Evolutionary conservation across 2,888 invertebrate genomes (phyloP), one percentile per base, ranked within the genome.

Genomic region (Scotopteryx bipunctaria): DNA sequence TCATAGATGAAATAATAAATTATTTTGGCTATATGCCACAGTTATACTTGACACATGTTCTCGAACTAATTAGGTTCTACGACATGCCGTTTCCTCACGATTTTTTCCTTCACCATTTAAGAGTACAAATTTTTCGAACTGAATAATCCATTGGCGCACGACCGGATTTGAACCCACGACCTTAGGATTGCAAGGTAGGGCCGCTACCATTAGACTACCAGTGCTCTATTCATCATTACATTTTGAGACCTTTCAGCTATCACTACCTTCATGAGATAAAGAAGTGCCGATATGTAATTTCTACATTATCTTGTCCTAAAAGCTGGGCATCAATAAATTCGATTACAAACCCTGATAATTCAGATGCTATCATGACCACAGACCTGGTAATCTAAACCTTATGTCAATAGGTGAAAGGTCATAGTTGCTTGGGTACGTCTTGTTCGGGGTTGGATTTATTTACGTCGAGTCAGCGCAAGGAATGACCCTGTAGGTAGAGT

Each of bases 401-500:
- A 44, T 29, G 35, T 27, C 38, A 23, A 35, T 40, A 43, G 9
- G 13, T 33, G 19, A 53, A 17, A 31, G 43, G 38, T 33, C 33
- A 48, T 9, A 53, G 38, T 48, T 17, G 44, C 44, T 36, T 15
- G 43, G 44, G 16, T 15, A 17, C 8, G 27, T 33, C 44, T 50
- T 44, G 27, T 19, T 44, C 46, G 45, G 35, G 40, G 49, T 49
- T 54, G 55, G 62, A 64, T 64, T 61, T 63, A 59, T 60, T 60
- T 58, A 51, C 52, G 66, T 51, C 40, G 61, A 66, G 61, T 69
- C 69, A 67, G 66, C 66, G 54, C 50, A 58, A 64, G 65, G 62
- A 61, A 57, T 60, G 64, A 55, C 57, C 57, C 52, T 43, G 48
- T 50, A 41, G 33, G 11, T 48, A 54, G 48, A 29, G 54, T 36